phyloP scores from a whole-genome alignment of 2,888 invertebrate species.

The Mayetiola destructor region DNA sequence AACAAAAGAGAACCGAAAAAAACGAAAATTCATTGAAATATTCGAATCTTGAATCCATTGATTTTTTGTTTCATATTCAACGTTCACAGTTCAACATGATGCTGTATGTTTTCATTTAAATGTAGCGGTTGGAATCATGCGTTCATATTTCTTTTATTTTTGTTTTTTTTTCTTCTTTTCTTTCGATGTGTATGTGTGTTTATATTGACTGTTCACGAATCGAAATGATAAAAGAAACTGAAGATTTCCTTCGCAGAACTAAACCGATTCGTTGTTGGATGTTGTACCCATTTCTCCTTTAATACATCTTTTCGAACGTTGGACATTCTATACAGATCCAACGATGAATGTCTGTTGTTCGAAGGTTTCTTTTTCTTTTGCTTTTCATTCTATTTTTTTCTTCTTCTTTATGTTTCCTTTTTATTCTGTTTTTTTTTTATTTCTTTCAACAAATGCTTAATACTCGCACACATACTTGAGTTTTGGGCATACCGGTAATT shows the following conservation, averaged over 20 bases:
- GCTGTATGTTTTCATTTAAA: too few relatives aligned
- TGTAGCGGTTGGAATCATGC: too few relatives aligned
- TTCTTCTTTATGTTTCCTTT: background rate
- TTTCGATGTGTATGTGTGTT: too few relatives aligned
- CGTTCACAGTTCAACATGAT: too few relatives aligned
- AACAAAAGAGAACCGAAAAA: slow-evolving; percentile 7
- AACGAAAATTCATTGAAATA: slow-evolving; percentile 1
- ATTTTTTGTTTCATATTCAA: background rate
- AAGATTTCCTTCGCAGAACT: slow-evolving; percentile 8
- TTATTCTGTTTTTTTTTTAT: background rate
- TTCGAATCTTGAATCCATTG: background rate
- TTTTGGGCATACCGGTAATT: background rate
- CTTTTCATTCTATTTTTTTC: background rate
- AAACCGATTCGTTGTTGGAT: background rate
- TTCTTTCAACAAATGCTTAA: background rate
- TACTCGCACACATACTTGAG: slow-evolving; percentile 7
- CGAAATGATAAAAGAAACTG: background rate
- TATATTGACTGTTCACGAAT: too few relatives aligned
- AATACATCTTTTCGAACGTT: background rate
- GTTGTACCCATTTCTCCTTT: background rate
- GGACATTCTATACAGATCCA: too few relatives aligned
- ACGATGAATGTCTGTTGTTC: background rate
- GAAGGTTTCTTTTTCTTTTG: background rate
- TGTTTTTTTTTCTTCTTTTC: too few relatives aligned
- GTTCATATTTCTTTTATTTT: too few relatives aligned